These are phyloP conservation scores for Bucco capensis DNA, from an alignment of 2,113 vertebrate genomes.

Conservation along the genomic window DNA sequence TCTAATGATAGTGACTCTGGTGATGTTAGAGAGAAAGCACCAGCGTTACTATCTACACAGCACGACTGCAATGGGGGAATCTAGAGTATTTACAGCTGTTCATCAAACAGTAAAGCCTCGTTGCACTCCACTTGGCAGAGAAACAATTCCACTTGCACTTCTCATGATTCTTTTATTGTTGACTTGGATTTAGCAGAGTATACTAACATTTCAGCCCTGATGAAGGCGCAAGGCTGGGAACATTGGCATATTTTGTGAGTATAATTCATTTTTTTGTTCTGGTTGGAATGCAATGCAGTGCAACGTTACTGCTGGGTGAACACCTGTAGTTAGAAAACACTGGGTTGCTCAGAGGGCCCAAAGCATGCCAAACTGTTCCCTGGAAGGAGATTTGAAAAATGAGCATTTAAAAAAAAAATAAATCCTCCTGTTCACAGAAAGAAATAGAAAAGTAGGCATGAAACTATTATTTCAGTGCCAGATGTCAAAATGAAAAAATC, in stretches of 20 bases:
- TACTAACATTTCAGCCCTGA: slow-evolving; percentile 20
- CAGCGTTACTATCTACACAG: neutral
- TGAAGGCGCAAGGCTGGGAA: neutral
- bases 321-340: slow-evolving; percentile 45
- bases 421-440: neutral
- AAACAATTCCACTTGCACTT: slow-evolving; percentile 43
- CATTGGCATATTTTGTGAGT: slow-evolving; percentile 36
- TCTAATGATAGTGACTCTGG: neutral
- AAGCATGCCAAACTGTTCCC: slow-evolving; percentile 1
- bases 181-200: slow-evolving; percentile 40
- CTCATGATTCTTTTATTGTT: slow-evolving; percentile 45
- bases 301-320: slow-evolving; percentile 36
- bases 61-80: neutral
- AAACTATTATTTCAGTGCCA: neutral
- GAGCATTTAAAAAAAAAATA: neutral
- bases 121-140: slow-evolving; percentile 27
- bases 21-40: neutral
- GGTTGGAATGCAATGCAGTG: neutral
- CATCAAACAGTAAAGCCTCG: slow-evolving; percentile 32
- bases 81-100: slow-evolving; percentile 36
- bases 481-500: slow-evolving; percentile 13
- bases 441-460: slow-evolving; percentile 1
- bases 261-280: slow-evolving; percentile 50
- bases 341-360: neutral
- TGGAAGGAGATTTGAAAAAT: slow-evolving; percentile 24